Evolutionary conservation across 2,113 vertebrate genomes (phyloP).

Genomic region (Cariama cristata): DNA sequence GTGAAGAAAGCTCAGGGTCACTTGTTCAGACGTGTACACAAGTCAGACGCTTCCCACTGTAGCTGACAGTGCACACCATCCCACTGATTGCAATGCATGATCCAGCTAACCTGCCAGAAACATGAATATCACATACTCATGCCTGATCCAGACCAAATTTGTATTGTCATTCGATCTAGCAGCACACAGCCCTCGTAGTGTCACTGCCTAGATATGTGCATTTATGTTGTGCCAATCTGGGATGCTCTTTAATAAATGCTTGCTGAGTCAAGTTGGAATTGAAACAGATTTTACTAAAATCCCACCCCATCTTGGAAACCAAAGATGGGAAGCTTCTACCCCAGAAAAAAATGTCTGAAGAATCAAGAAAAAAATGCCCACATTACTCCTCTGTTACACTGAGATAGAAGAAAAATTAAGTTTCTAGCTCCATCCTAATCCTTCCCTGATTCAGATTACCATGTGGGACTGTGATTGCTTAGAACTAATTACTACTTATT

Average conservation of each 20-base stretch:
- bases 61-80: background rate
- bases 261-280: background rate
- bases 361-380: background rate
- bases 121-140: rapidly evolving
- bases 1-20: background rate
- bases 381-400: background rate
- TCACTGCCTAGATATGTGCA: background rate
- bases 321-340: background rate
- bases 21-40: background rate
- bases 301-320: background rate
- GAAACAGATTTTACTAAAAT: background rate
- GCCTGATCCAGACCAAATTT: background rate
- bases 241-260: background rate
- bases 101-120: background rate
- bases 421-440: slow-evolving; percentile 38
- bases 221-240: background rate
- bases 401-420: slow-evolving; percentile 33
- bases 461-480: slow-evolving; percentile 31
- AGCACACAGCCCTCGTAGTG: background rate
- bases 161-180: background rate
- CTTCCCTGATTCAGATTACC: slow-evolving; percentile 27
- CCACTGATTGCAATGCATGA: background rate
- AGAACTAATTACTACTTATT: slow-evolving; percentile 66
- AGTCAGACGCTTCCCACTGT: rapidly evolving
- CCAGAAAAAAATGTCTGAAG: background rate